phyloP scores from a whole-genome alignment of 2,113 vertebrate species.

The Camelus bactrianus region DNA sequence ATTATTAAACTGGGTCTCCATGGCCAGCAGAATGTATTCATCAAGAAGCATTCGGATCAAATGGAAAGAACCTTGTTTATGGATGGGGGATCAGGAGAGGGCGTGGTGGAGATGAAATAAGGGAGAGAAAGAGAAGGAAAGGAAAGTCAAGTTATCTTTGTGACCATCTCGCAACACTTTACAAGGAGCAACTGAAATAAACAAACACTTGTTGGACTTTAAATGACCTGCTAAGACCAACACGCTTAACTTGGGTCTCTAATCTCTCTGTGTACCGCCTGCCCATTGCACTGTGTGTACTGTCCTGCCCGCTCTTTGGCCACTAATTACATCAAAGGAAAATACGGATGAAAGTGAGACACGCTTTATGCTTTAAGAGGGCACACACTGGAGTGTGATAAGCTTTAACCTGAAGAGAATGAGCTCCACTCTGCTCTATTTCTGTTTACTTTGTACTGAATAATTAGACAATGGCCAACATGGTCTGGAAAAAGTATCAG shows the following conservation, averaged over 20 bases:
- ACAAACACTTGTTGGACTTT: constrained; percentile 91
- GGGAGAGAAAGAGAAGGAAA: constrained; percentile 40
- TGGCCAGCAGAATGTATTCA: constrained; percentile 97
- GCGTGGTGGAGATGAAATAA: neutral
- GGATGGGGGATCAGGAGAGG: constrained; percentile 52
- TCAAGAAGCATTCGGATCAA: constrained; percentile 98
- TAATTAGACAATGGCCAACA: constrained; percentile 84
- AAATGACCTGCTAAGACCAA: constrained; percentile 91
- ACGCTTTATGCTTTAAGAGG: constrained; percentile 88
- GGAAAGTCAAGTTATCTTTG: constrained; percentile 85
- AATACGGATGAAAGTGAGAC: constrained; percentile 91
- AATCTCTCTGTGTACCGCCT: constrained; percentile 88
- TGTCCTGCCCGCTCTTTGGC: constrained; percentile 87
- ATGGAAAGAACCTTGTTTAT: constrained; percentile 95
- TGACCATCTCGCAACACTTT: constrained; percentile 89
- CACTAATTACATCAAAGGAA: constrained; percentile 92
- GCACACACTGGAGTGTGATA: constrained; percentile 91
- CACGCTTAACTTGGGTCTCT: constrained; percentile 86
- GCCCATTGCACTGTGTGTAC: constrained; percentile 89
- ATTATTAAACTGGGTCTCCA: constrained; percentile 99
- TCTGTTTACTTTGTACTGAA: constrained; percentile 86
- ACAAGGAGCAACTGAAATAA: constrained; percentile 88
- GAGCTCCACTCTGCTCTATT: constrained; percentile 79
- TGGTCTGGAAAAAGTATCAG: constrained; percentile 75
- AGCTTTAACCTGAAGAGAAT: constrained; percentile 86